Base-by-base conservation (phyloP, 1,140 invertebrate genomes). In the Drosophila repletoides region DNA sequence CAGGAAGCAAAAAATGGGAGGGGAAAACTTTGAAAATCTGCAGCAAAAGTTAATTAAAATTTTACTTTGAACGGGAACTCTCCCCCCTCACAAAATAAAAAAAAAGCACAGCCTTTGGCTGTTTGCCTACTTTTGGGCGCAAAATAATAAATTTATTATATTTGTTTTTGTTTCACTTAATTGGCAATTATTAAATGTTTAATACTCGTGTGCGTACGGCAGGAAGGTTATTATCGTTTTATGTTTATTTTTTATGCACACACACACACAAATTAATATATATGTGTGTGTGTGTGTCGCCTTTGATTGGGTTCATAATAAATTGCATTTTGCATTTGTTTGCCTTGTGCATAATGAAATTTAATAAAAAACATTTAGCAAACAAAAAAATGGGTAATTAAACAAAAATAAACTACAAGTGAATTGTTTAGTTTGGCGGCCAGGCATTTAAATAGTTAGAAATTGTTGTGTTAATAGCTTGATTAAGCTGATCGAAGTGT, bases 181-280 rank as follows among this genome's bases (percentile, higher is more conserved):
- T 53, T 63, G 40, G 7, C 66, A 43, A 49, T 63, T 36, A 26
- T 15, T 17, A 40, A 55, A 41, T 41, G 41, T 58, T 52, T 51
- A 41, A 52, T 21, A 19, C 22, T 10, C 22, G 48, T 72, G 77
- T 72, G 61, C 76, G 70, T 64, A 72, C 83, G 76, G 83, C 83
- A 87, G 83, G 77, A 88, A 79, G 83, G 80, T 76, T 64, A 24
- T 65, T 40, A n/a, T n/a, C n/a, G n/a, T 65, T 64, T 52, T 70
- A 19, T 41, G 29, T 49, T 51, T 15, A 22, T 60, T 63, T 24
- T 21, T 58, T 31, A 29, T 65, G 40, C 41, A 17, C 17, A 51
- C 28, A 63, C 29, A 59, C 53, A 33, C 38, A 6, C 9, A 41
- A 55, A 36, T 24, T 28, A 14, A 4, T 34, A 26, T 58, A 38